Base-by-base conservation (phyloP, 2,797 vertebrate species). In the Spea hammondii region DNA sequence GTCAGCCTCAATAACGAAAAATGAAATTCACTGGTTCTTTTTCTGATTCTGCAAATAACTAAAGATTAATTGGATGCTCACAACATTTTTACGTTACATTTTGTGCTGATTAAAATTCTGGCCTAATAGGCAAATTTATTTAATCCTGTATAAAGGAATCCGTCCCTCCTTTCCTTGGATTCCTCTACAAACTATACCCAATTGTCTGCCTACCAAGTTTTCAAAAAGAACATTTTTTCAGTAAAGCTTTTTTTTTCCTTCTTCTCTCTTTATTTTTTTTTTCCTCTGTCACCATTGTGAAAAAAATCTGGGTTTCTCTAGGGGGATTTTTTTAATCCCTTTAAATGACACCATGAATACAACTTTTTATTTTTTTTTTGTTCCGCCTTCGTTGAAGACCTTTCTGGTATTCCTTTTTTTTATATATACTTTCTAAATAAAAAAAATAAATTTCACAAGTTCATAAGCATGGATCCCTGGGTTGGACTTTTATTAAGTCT, bases 401-500 rank as follows among this genome's bases (percentile, higher is more conserved):
- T 82, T 84, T 77, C 72, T 66, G 72, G 82, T 51, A 68, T 83
- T 79, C 82, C 83, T 83, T 67, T 83, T 71, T 71, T 17, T 17
- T 17, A 14, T 17, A 84, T 51, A 83, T 84, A 86, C 79, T 82
- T 80, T 72, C 76, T 68, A 60, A 13, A 0, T 60, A 84, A 82
- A 78, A 51, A 83, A 85, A 74, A 17, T 32, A 68, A 14, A 87
- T 85, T 89, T 86, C 83, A 32, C 77, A 80, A 89, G 87, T 85
- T 84, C 85, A 85, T 83, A 80, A 80, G 88, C 85, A 62, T 0
- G 84, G 90, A 88, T 83, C 85, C 90, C 86, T 77, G 87, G 88
- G 83, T 72, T 77, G 90, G 89, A 90, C 91, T 89, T 89, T 88
- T 88, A 88, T 88, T 88, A 93, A 90, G 93, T 92, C 95, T 91